Conservation (phyloP, 2,113 vertebrate species). For the Willisornis vidua region DNA sequence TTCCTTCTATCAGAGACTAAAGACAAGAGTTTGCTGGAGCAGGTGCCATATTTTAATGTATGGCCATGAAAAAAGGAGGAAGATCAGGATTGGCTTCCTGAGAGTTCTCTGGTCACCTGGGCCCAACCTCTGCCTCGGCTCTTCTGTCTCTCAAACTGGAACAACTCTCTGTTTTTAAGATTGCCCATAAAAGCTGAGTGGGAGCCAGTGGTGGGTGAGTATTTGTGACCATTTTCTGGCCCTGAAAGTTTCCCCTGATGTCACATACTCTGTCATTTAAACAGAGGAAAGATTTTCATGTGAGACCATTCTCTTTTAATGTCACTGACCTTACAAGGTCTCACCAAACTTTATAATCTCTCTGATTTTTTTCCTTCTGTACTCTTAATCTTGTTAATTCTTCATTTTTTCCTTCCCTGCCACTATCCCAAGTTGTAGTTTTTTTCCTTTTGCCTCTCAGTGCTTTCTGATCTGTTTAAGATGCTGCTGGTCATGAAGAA, state of each 20-base stretch:
- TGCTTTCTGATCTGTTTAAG: background rate
- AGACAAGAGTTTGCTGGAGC: background rate
- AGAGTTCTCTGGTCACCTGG: background rate
- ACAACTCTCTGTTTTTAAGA: background rate
- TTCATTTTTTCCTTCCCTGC: background rate
- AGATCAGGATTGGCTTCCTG: background rate
- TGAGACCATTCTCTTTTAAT: background rate
- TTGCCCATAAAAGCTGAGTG: background rate
- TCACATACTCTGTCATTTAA: background rate
- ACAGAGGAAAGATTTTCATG: background rate
- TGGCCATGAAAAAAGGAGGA: background rate
- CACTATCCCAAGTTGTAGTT: background rate
- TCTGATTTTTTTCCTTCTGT: background rate
- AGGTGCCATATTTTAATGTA: background rate
- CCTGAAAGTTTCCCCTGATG: background rate
- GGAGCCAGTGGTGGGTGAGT: background rate
- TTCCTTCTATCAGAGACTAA: too few relatives aligned
- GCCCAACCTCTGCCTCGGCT: background rate
- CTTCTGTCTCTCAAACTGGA: background rate
- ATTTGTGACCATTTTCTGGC: background rate
- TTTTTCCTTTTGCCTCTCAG: background rate
- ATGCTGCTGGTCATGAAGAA: background rate
- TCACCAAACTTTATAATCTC: background rate
- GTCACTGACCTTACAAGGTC: background rate
- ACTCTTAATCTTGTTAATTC: fast-evolving